Evolutionary conservation across 1,140 invertebrate species (phyloP), one percentile per base, ranked within the genome.

Genomic region (Oryctes rhinoceros): DNA sequence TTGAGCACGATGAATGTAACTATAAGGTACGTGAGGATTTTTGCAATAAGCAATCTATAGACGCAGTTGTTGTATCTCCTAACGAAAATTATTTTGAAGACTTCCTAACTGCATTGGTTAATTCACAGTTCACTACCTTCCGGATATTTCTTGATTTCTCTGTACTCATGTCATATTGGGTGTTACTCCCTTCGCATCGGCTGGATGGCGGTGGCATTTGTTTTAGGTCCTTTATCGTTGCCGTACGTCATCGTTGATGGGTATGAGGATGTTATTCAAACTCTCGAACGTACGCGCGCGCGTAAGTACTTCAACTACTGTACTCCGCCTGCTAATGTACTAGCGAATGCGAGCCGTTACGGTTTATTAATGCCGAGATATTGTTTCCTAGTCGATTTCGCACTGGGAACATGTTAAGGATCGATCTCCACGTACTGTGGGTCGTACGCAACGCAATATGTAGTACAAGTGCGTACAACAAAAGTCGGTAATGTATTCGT

Each of bases 321-420:
- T 62, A 7, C 39, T 39, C 39, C 39, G 39, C 39, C 39, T 44
- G 39, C 39, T 62, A 62, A 62, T 20, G 53, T 20, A 62, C 5
- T 15, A 62, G 39, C 53, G 20, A 62, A 62, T 62, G 53, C 53
- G 15, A 10, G 13, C 20, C 53, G 53, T 62, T 62, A 62, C 9
- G 53, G 53, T 20, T 62, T 62, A 62, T 62, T 62, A 62, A 62
- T 62, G 53, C 53, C 5, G 53, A 62, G 53, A 62, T 62, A 62
- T 62, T 62, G 53, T 62, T 62, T 62, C 53, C 53, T 62, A 20
- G 53, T 62, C 20, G 53, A 62, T 62, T 62, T 62, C 53, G 53
- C 13, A 15, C 5, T 20, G 0, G 1, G 53, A 62, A 20, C 15
- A 62, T 44, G 39, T 44, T 44, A 44, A 44, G 39, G 39, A 44